These are phyloP conservation scores for Oreamnos americanus DNA, from an alignment of 2,113 vertebrate species.

Conservation along the genomic window DNA sequence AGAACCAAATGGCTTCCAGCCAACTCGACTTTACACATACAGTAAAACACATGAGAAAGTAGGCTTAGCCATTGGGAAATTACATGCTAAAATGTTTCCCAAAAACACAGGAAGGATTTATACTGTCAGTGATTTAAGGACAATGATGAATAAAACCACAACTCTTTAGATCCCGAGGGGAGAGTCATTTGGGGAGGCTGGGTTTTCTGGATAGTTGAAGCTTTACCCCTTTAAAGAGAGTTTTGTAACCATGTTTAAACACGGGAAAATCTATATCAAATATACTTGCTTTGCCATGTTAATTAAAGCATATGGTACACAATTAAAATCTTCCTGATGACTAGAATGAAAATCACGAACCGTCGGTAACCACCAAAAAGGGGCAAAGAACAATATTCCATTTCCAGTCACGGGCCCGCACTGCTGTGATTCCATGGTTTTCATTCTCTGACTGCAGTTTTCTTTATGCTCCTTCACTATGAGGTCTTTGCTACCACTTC, in stretches of 20 bases:
- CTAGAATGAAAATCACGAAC: neutral
- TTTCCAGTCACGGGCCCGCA: rapidly evolving
- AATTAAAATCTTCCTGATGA: neutral
- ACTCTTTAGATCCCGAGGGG: neutral
- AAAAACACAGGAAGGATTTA: neutral
- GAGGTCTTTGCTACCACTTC: neutral
- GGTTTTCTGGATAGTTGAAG: neutral
- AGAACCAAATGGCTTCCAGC: neutral
- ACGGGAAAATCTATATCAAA: neutral
- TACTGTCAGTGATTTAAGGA: neutral
- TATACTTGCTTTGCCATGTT: neutral
- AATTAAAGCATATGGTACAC: neutral
- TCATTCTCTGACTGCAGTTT: no score
- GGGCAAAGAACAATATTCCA: neutral
- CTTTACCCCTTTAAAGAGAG: neutral
- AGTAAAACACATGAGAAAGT: neutral
- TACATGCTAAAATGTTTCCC: neutral
- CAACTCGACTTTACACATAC: neutral
- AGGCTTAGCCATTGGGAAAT: neutral
- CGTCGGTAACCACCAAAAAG: neutral
- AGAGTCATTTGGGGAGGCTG: neutral
- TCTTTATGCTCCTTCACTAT: neutral
- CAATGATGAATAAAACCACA: neutral
- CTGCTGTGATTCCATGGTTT: rapidly evolving
- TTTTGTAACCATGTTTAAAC: neutral